Evolutionary conservation across 53 echinoderm and acorn worm species (phyloP).

Genomic region (Mesocentrotus franciscanus): DNA sequence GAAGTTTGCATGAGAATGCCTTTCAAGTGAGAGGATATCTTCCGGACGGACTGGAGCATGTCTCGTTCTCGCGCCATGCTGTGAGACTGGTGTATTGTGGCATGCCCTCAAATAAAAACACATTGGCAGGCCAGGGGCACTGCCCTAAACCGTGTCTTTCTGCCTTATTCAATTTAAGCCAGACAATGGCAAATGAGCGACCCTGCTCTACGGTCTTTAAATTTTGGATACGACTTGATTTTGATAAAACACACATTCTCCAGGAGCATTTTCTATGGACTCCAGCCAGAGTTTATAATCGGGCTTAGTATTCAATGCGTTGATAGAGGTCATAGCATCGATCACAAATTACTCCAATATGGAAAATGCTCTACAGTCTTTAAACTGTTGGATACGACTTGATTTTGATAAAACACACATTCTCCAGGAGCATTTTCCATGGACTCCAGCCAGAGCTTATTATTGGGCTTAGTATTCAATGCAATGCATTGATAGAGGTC

Average conservation of each 20-base stretch:
- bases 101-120: conserved; percentile 12
- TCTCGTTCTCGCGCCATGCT: background rate
- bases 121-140: background rate
- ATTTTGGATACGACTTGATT: no score
- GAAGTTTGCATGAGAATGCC: background rate
- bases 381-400: background rate
- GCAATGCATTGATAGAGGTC: no score
- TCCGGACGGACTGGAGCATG: background rate
- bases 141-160: conserved; percentile 7
- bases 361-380: background rate
- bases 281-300: no score
- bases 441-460: no score
- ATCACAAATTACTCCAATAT: background rate
- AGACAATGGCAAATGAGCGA: background rate
- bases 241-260: no score
- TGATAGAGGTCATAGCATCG: background rate
- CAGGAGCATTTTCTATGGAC: no score
- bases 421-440: no score
- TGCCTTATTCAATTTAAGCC: conserved; percentile 3
- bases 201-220: background rate
- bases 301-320: no score
- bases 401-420: no score
- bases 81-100: background rate
- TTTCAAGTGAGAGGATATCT: background rate
- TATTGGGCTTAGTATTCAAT: no score